Evolutionary conservation across 1,140 invertebrate genomes (phyloP).

Genomic region (Meloidogyne hapla): DNA sequence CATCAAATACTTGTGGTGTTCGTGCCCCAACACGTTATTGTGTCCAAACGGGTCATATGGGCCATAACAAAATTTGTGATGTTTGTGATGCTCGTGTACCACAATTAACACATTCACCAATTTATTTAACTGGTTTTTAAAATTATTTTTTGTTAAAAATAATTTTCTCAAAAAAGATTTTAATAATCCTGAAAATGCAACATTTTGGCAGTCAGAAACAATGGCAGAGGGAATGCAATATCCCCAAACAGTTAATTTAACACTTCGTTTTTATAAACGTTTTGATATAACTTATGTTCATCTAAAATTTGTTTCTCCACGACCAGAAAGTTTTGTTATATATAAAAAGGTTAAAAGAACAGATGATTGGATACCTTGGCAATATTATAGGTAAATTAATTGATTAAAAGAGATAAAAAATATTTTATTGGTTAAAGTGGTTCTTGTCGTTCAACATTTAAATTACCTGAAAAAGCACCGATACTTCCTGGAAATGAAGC

Average conservation of each 20-base stretch:
- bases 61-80: constrained; percentile 59
- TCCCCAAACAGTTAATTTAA: constrained; percentile 86
- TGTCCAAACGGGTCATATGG: constrained; percentile 70
- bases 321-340: constrained; percentile 94
- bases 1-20: constrained; percentile 87
- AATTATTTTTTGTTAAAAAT: constrained; percentile 72
- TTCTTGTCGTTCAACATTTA: constrained; percentile 84
- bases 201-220: constrained; percentile 98
- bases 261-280: constrained; percentile 85
- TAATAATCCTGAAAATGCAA: constrained; percentile 81
- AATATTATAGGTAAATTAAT: constrained; percentile 77
- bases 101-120: neutral
- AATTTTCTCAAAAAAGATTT: constrained; percentile 83
- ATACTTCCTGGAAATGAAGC: constrained; percentile 73
- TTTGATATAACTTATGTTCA: constrained; percentile 95
- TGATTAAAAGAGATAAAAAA: no score
- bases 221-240: constrained; percentile 88
- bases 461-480: constrained; percentile 72
- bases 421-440: constrained; percentile 69
- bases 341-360: constrained; percentile 77
- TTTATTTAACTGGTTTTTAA: constrained; percentile 65
- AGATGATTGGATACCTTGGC: constrained; percentile 87
- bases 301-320: constrained; percentile 75
- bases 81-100: constrained; percentile 37
- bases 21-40: constrained; percentile 78